A percentile compares a stretch with the other conserved stretches of the same genome.
phyloP scores from a whole-genome alignment of 2,797 vertebrate genomes.

The Poecile montanus region DNA sequence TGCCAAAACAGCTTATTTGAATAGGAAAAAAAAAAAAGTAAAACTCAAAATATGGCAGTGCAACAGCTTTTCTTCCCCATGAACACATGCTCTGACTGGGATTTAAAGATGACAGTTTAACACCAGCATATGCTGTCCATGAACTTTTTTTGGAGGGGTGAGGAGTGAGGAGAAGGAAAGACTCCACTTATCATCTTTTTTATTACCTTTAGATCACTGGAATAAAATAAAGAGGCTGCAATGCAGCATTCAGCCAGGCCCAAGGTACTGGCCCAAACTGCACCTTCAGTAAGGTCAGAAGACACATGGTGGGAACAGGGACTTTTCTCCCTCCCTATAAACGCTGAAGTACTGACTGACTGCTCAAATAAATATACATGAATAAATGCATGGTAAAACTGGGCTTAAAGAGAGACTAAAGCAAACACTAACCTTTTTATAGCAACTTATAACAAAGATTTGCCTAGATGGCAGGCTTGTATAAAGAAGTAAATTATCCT shows the following conservation, averaged over 20 bases:
- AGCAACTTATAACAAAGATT: conserved; percentile 41
- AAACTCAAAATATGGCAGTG: not conserved
- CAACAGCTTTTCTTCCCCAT: not conserved
- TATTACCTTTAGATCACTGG: not conserved
- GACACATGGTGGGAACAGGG: not conserved
- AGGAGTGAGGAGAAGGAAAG: not conserved
- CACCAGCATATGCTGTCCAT: not conserved
- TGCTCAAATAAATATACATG: not conserved
- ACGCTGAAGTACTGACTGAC: not conserved
- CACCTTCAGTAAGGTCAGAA: not conserved
- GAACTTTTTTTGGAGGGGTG: not conserved
- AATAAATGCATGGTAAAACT: not conserved
- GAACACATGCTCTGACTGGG: not conserved
- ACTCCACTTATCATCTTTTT: not conserved
- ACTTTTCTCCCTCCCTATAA: not conserved
- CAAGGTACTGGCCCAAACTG: not conserved
- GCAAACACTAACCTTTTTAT: conserved; percentile 34
- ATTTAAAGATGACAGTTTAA: not conserved
- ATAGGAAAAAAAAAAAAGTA: not conserved
- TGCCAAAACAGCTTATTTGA: not conserved
- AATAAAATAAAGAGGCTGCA: not conserved
- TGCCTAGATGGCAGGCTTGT: conserved; percentile 70
- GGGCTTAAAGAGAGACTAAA: not conserved
- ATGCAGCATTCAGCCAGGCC: not conserved
- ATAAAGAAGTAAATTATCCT: conserved; percentile 57